phyloP scores from a whole-genome alignment of 2,888 invertebrate species.

The Rhogogaster chlorosoma region DNA sequence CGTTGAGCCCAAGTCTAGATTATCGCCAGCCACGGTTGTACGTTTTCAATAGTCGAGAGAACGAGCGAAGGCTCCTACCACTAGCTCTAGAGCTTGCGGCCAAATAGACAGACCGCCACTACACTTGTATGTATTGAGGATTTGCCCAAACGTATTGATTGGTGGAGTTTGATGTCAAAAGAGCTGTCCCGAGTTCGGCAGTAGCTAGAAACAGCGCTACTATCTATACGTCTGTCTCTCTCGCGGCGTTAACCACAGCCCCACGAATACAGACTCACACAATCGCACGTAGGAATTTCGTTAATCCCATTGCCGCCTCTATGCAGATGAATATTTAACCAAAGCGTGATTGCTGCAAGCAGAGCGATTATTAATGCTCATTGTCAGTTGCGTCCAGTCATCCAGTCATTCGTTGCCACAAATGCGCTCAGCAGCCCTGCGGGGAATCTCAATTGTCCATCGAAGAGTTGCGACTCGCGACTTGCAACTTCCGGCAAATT shows the following conservation, averaged over 20 bases:
- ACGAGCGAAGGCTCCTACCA: not conserved
- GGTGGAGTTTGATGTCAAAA: slow-evolving; percentile 41
- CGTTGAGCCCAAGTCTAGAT: not conserved
- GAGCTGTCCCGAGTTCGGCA: slow-evolving; percentile 15
- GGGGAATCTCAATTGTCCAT: not conserved
- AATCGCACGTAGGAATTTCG: not conserved
- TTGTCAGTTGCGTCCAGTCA: slow-evolving; percentile 27
- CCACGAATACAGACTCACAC: not conserved
- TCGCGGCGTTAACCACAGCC: slow-evolving; percentile 17
- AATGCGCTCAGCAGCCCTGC: not conserved
- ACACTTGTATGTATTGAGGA: slow-evolving; percentile 49
- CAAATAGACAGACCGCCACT: slow-evolving; percentile 27
- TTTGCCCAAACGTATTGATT: slow-evolving; percentile 48
- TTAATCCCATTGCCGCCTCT: slow-evolving; percentile 18
- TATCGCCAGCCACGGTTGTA: slow-evolving; percentile 8
- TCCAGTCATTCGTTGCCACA: not conserved
- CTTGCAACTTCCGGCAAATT: not conserved
- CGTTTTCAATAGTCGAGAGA: slow-evolving; percentile 23
- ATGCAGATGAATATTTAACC: slow-evolving; percentile 13
- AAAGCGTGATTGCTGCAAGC: slow-evolving; percentile 20
- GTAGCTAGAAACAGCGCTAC: slow-evolving; percentile 13
- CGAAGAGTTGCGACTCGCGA: not conserved
- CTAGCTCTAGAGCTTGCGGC: slow-evolving; percentile 27
- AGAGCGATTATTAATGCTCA: slow-evolving; percentile 5
- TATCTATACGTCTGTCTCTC: not conserved